Conservation (phyloP, 2,888 invertebrate genomes). For the Drosophila koepferae region DNA sequence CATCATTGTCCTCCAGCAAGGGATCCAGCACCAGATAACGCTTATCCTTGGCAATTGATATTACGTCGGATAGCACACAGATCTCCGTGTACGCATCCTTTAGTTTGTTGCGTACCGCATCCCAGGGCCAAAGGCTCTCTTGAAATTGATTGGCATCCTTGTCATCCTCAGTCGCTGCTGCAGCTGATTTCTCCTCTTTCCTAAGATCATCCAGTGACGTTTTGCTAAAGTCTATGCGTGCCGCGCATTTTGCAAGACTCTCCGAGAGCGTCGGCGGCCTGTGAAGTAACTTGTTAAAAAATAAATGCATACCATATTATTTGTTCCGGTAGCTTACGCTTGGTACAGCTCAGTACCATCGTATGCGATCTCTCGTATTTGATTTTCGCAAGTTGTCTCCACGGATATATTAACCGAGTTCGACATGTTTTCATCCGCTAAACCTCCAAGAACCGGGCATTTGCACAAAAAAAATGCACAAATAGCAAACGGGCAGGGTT, state of each 20-base stretch:
- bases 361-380: slow-evolving; percentile 97
- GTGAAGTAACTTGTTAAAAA: slow-evolving; percentile 84
- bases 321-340: slow-evolving; percentile 89
- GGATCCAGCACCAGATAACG: slow-evolving; percentile 97
- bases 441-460: slow-evolving; percentile 33
- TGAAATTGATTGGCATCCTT: slow-evolving; percentile 91
- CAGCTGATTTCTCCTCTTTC: slow-evolving; percentile 88
- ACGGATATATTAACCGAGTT: slow-evolving; percentile 95
- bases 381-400: slow-evolving; percentile 97
- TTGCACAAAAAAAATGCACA: not conserved
- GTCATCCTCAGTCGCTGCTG: slow-evolving; percentile 88
- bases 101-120: slow-evolving; percentile 95
- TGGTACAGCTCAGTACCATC: slow-evolving; percentile 98
- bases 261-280: slow-evolving; percentile 98
- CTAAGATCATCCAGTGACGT: slow-evolving; percentile 88
- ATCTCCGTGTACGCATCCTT: slow-evolving; percentile 95
- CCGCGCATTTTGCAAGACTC: slow-evolving; percentile 95
- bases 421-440: slow-evolving; percentile 87
- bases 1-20: slow-evolving; percentile 92
- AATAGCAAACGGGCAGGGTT: slow-evolving; percentile 7
- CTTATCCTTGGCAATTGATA: slow-evolving; percentile 96
- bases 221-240: slow-evolving; percentile 97
- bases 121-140: slow-evolving; percentile 97
- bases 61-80: slow-evolving; percentile 95
- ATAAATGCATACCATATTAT: not conserved